Evolutionary conservation across 1,140 invertebrate species (phyloP).

Genomic region (Glomeris maerens): DNA sequence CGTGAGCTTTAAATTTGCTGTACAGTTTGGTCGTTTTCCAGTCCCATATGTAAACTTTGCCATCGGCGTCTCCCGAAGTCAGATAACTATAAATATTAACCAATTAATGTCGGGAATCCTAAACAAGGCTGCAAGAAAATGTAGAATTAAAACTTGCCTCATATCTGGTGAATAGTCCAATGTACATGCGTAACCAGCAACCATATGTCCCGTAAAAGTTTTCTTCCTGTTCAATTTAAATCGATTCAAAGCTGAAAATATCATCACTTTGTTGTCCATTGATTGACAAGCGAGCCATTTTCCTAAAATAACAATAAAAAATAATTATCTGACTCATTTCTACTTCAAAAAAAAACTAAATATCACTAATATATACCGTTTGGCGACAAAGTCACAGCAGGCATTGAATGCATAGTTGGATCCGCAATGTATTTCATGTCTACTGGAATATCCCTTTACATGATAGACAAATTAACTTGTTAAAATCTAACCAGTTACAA

Average conservation of each 20-base stretch:
- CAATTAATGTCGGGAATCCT: neutral
- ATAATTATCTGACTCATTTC: neutral
- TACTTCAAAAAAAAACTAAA: conserved; percentile 4
- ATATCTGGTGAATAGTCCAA: conserved; percentile 98
- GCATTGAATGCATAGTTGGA: conserved; percentile 98
- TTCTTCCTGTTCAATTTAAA: conserved; percentile 98
- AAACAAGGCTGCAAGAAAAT: conserved; percentile 8
- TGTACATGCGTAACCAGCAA: conserved; percentile 94
- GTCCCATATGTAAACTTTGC: conserved; percentile 97
- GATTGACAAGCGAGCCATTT: conserved; percentile 99
- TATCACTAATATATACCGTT: conserved; percentile 48
- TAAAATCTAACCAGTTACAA: conserved; percentile 4
- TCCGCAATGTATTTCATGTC: conserved; percentile 99
- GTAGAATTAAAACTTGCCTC: conserved; percentile 54
- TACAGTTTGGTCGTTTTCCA: conserved; percentile 98
- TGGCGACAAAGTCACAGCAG: conserved; percentile 80
- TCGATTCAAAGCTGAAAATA: conserved; percentile 91
- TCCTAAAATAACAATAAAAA: conserved; percentile 23
- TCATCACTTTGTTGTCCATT: conserved; percentile 98
- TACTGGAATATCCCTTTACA: conserved; percentile 95
- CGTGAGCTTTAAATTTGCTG: conserved; percentile 98
- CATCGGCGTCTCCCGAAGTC: conserved; percentile 97
- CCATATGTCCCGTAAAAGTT: conserved; percentile 96
- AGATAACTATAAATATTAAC: conserved; percentile 61
- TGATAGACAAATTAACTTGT: conserved; percentile 21